These are phyloP conservation scores for Sebastes matsubarae DNA, from an alignment of 2,797 vertebrate genomes.

Conservation along the genomic window DNA sequence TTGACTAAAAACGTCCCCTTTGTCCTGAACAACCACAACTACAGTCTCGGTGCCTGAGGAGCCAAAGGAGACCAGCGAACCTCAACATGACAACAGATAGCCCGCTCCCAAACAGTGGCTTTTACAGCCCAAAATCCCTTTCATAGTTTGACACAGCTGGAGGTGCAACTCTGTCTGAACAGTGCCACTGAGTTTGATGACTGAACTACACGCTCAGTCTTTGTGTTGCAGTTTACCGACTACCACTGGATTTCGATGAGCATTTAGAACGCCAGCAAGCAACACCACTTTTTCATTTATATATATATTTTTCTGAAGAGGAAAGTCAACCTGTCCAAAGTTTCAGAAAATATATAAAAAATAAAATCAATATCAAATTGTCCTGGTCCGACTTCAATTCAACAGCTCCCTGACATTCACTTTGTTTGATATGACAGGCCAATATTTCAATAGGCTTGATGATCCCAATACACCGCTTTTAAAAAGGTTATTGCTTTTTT, in stretches of 20 bases:
- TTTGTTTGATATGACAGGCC: conserved; percentile 74
- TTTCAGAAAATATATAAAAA: conserved; percentile 71
- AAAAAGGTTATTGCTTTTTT: conserved; percentile 86
- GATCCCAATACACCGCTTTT: conserved; percentile 74
- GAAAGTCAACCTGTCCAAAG: conserved; percentile 73
- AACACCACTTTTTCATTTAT: conserved; percentile 47
- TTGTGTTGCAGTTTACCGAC: conserved; percentile 58
- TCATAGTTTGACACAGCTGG: conserved; percentile 77
- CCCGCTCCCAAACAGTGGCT: conserved; percentile 72
- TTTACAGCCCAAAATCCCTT: conserved; percentile 79
- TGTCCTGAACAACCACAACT: conserved; percentile 63
- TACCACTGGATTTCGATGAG: conserved; percentile 54
- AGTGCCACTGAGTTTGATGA: conserved; percentile 61
- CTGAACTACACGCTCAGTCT: conserved; percentile 58
- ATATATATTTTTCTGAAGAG: conserved; percentile 55
- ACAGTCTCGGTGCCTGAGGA: conserved; percentile 62
- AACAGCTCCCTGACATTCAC: conserved; percentile 80
- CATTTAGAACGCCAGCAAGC: conserved; percentile 51
- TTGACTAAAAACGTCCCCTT: conserved; percentile 37
- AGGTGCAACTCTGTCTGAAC: conserved; percentile 73
- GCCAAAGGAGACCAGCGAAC: conserved; percentile 62
- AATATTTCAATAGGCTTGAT: conserved; percentile 73
- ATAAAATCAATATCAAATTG: conserved; percentile 71
- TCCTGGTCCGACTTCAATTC: conserved; percentile 73
- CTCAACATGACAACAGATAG: conserved; percentile 60